Percentiles rank a stretch among this genome's conserved stretches.
Conservation (phyloP, 1,140 invertebrate species). For the Chymomyza costata region DNA sequence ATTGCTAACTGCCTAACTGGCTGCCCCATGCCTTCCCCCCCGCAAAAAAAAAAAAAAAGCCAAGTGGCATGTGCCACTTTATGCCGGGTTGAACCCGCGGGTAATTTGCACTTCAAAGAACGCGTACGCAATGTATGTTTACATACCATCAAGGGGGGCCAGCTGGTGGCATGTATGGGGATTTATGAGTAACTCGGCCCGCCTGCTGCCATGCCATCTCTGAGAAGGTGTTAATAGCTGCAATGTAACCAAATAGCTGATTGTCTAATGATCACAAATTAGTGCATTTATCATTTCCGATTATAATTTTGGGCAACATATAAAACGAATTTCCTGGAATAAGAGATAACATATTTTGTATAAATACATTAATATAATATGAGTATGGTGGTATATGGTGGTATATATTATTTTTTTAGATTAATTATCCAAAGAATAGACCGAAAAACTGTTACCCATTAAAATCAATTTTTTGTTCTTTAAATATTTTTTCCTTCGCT, state of each 20-base stretch:
- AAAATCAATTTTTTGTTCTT: no score
- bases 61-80: no score
- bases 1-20: slow-evolving; percentile 48
- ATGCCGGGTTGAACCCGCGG: slow-evolving; percentile 57
- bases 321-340: no score
- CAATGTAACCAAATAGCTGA: neutral
- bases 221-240: slow-evolving; percentile 1
- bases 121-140: slow-evolving; percentile 57
- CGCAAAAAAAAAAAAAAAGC: neutral
- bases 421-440: no score
- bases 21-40: neutral
- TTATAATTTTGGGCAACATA: no score
- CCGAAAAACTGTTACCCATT: no score
- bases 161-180: slow-evolving; percentile 66
- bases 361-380: no score
- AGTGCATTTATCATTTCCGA: no score
- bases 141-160: slow-evolving; percentile 65
- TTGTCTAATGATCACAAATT: slow-evolving; percentile 40
- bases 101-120: slow-evolving; percentile 71
- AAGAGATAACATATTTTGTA: no score
- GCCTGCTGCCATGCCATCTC: neutral
- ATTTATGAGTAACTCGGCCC: slow-evolving; percentile 57
- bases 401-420: no score
- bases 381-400: no score
- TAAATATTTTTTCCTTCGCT: no score